phyloP scores from a whole-genome alignment of 2,797 vertebrate genomes.

The Sebastes itinus region DNA sequence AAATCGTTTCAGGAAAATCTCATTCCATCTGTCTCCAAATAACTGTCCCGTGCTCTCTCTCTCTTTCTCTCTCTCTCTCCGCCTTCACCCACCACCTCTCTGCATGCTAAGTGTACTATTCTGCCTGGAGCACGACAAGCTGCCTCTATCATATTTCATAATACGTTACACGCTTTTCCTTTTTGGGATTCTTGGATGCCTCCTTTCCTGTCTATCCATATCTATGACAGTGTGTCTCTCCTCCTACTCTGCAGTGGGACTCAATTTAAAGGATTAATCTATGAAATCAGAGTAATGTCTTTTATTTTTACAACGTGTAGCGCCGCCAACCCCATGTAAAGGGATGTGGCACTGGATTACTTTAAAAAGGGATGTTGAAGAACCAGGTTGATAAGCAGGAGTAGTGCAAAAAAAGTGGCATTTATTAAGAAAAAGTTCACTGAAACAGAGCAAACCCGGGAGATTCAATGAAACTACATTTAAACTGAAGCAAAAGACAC shows the following conservation, averaged over 20 bases:
- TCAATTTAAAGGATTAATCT: background rate
- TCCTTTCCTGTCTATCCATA: background rate
- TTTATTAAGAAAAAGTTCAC: no score
- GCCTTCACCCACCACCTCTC: conserved; percentile 2
- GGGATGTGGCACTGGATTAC: no score
- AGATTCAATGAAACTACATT: no score
- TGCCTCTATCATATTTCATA: conserved; percentile 39
- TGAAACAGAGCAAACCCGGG: no score
- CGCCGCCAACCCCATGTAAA: no score
- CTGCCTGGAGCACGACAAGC: conserved; percentile 44
- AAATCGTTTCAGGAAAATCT: conserved; percentile 56
- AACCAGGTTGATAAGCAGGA: no score
- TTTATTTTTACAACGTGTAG: background rate
- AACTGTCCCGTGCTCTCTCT: background rate
- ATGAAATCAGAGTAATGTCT: background rate
- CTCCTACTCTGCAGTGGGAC: background rate
- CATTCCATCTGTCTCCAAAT: conserved; percentile 49
- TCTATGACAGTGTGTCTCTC: background rate
- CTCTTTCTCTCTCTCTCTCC: background rate
- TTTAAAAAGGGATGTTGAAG: no score
- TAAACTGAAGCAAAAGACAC: no score
- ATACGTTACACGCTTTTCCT: background rate
- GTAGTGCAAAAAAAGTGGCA: no score
- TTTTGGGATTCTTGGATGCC: conserved; percentile 14
- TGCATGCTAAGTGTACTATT: conserved; percentile 28